Conservation (phyloP, 2,888 invertebrate genomes). For the Brachyptera putata region DNA sequence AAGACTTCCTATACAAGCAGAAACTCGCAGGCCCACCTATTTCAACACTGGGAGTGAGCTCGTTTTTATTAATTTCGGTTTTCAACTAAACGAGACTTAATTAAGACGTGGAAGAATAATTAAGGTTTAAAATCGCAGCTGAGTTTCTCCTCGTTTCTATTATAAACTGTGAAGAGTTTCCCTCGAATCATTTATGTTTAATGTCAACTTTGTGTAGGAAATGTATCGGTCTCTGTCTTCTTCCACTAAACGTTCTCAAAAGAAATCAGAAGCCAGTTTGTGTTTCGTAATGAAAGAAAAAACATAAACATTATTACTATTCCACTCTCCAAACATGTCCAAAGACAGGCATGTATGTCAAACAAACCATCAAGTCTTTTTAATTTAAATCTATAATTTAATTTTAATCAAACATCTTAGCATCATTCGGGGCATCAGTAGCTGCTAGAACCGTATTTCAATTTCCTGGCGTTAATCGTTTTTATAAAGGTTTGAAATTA, state of each 20-base stretch:
- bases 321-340: background rate
- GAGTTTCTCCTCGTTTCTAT: too few relatives aligned
- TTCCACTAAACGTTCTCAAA: too few relatives aligned
- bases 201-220: too few relatives aligned
- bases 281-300: background rate
- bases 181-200: too few relatives aligned
- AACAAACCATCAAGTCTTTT: background rate
- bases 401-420: conserved; percentile 3
- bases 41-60: conserved; percentile 4
- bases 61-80: conserved; percentile 16
- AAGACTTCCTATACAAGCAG: background rate
- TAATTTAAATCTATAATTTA: conserved; percentile 11
- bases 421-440: background rate
- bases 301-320: background rate
- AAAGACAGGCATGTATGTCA: background rate
- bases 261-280: background rate
- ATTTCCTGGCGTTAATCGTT: background rate
- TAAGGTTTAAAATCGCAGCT: conserved; percentile 20
- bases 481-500: background rate
- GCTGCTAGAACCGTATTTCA: background rate
- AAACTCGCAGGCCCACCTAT: background rate
- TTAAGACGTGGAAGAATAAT: conserved; percentile 26
- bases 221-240: too few relatives aligned
- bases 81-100: conserved; percentile 24
- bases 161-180: too few relatives aligned